Evolutionary conservation across 2,888 invertebrate genomes (phyloP).

Genomic region (Eurytoma adleriae): DNA sequence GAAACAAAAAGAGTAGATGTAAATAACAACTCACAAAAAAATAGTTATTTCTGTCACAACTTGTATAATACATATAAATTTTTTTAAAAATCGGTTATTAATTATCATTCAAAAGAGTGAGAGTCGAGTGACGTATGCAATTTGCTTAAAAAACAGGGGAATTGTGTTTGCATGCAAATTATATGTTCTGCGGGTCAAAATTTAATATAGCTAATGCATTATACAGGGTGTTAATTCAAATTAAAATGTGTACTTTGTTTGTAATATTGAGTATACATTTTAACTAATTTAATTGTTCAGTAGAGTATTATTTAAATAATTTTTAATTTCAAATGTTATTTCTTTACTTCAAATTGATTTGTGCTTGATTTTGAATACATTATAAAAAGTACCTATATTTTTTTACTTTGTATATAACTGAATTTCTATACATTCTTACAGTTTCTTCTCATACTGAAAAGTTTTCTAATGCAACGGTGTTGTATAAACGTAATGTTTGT

Average conservation of each 20-base stretch:
- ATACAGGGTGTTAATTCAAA: conserved; percentile 48
- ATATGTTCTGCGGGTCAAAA: conserved; percentile 52
- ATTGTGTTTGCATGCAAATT: conserved; percentile 55
- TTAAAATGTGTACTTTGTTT: not conserved
- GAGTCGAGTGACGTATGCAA: conserved; percentile 52
- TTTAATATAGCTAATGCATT: conserved; percentile 29
- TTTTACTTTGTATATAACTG: not conserved
- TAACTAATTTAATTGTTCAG: not conserved
- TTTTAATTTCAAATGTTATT: no score
- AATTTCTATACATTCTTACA: not conserved
- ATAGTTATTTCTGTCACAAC: not conserved
- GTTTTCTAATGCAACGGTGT: not conserved
- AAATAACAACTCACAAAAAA: conserved; percentile 24
- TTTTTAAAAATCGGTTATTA: conserved; percentile 17
- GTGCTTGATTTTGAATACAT: not conserved
- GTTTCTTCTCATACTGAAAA: conserved; percentile 29
- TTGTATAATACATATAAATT: not conserved
- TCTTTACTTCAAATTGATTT: not conserved
- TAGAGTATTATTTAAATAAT: not conserved
- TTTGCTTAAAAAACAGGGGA: conserved; percentile 50
- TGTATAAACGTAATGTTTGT: no score
- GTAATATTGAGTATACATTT: no score
- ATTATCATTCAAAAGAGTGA: conserved; percentile 34
- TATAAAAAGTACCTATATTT: not conserved
- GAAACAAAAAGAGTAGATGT: not conserved